These are phyloP conservation scores for Psittacula echo DNA, from an alignment of 2,797 vertebrate genomes.

Conservation along the genomic window DNA sequence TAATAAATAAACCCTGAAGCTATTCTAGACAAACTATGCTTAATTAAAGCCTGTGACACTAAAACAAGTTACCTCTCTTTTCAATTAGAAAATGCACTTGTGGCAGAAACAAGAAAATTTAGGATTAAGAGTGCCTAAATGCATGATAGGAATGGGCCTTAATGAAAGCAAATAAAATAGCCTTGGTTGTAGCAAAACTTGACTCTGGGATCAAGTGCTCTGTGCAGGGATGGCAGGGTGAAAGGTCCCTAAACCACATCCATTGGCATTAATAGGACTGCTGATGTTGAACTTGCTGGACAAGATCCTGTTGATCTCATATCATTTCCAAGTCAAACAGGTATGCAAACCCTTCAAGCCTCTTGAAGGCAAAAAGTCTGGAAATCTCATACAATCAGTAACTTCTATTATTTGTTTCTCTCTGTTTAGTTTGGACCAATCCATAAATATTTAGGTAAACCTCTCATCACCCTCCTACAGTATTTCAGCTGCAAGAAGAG, in stretches of 20 bases:
- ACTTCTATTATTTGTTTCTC: background rate
- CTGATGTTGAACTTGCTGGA: accelerated
- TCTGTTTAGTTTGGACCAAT: background rate
- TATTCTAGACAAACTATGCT: slow-evolving; percentile 26
- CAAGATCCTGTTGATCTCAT: background rate
- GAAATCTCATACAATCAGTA: background rate
- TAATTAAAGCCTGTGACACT: slow-evolving; percentile 52
- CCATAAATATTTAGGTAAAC: background rate
- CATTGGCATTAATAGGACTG: accelerated
- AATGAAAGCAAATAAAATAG: background rate
- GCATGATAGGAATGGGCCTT: accelerated
- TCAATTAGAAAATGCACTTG: slow-evolving; percentile 34
- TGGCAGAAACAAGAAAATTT: background rate
- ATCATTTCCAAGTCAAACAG: background rate
- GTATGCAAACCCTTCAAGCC: background rate
- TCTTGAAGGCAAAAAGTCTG: background rate
- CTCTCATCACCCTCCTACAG: background rate
- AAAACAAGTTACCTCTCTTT: slow-evolving; percentile 28
- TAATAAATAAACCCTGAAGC: slow-evolving; percentile 58
- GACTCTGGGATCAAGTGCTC: background rate
- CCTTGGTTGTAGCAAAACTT: background rate
- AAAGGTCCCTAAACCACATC: background rate
- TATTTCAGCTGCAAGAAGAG: background rate
- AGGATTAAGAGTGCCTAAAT: background rate
- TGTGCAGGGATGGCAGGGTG: background rate